A percentile compares a stretch with the other conserved stretches of the same genome.
These are phyloP conservation scores for Brachionus manjavacas DNA, from an alignment of 1,140 invertebrate genomes.

Conservation along the genomic window DNA sequence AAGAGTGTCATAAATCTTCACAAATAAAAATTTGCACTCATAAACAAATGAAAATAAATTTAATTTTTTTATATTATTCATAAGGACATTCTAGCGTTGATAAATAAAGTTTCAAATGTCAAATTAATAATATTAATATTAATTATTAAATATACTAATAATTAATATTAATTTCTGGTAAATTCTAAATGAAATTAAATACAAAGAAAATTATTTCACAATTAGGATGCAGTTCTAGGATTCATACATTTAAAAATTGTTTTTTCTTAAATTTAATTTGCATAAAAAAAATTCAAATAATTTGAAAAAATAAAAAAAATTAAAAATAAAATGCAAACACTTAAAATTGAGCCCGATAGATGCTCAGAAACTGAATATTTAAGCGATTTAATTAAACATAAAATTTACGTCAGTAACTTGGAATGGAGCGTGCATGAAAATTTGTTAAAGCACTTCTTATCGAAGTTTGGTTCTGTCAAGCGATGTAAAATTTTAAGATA, in stretches of 20 bases:
- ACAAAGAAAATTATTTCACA: neutral
- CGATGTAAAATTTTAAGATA: constrained; percentile 9
- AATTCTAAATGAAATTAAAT: too few relatives aligned
- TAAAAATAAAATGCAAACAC: neutral
- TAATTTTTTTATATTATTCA: too few relatives aligned
- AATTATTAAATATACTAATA: too few relatives aligned
- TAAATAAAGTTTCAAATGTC: too few relatives aligned
- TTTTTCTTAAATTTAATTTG: neutral
- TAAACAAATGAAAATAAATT: too few relatives aligned
- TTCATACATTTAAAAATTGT: neutral
- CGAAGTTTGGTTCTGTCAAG: neutral
- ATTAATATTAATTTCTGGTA: too few relatives aligned
- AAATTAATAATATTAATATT: too few relatives aligned
- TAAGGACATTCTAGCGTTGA: too few relatives aligned
- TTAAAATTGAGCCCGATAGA: neutral
- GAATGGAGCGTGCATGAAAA: constrained; percentile 34
- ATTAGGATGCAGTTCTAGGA: neutral
- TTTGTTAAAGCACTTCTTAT: constrained; percentile 27
- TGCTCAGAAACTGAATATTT: neutral
- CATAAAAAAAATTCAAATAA: neutral
- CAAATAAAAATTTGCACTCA: too few relatives aligned
- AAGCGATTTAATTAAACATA: neutral
- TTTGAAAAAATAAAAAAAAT: neutral
- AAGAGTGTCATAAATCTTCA: too few relatives aligned
- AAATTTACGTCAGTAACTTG: constrained; percentile 12